A percentile compares a stretch with the other conserved stretches of the same genome.
Conservation (phyloP, 2,797 vertebrate species). For the Kryptolebias ocellatus region DNA sequence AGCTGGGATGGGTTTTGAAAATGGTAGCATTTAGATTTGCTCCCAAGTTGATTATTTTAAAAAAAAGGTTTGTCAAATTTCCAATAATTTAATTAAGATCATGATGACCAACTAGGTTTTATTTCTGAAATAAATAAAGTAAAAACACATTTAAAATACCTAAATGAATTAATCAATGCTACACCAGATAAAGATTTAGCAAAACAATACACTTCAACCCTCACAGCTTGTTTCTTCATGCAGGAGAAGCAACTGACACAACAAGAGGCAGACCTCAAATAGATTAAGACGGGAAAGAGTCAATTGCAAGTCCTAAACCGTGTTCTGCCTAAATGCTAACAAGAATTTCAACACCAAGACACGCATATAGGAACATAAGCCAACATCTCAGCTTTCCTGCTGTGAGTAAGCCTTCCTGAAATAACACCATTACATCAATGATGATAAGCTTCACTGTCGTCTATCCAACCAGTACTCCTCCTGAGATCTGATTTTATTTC, state of each 20-base stretch:
- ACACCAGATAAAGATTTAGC: not conserved
- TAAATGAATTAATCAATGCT: not conserved
- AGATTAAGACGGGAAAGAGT: constrained; percentile 27
- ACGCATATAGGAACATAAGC: constrained; percentile 25
- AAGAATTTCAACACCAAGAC: constrained; percentile 19
- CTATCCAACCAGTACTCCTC: constrained; percentile 20
- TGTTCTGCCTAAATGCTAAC: constrained; percentile 23
- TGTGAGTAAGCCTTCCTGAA: constrained; percentile 57
- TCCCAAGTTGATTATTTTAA: not conserved
- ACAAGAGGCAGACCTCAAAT: constrained; percentile 25
- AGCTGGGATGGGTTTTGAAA: not conserved
- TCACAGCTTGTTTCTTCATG: constrained; percentile 48
- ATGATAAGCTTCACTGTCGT: constrained; percentile 47
- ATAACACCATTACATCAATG: constrained; percentile 60
- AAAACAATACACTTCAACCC: constrained; percentile 11
- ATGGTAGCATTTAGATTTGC: not conserved
- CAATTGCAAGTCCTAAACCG: constrained; percentile 21
- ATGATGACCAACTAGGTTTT: too few relatives aligned
- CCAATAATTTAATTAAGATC: not conserved
- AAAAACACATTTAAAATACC: not conserved
- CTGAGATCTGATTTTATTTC: constrained; percentile 29
- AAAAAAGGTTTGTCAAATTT: not conserved
- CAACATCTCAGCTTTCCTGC: constrained; percentile 42
- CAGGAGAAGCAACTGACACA: constrained; percentile 29
- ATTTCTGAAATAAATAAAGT: not conserved